Conservation (phyloP, 2,888 invertebrate genomes). For the Tortrix viridana region DNA sequence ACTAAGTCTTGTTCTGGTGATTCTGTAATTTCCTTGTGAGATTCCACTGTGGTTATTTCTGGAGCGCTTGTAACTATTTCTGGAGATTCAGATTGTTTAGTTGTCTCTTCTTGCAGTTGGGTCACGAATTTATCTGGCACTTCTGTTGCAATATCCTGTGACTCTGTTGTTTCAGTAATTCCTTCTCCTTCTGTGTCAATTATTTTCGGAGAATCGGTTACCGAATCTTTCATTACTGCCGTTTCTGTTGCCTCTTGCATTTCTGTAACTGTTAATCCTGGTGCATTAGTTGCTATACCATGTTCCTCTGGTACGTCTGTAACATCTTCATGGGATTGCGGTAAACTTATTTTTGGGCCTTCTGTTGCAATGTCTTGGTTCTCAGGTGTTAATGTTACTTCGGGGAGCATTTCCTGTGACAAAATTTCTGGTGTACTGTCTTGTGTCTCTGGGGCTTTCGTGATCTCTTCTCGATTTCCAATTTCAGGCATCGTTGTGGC, state of each 20-base stretch:
- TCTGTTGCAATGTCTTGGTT: slow-evolving; percentile 14
- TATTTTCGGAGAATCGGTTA: neutral
- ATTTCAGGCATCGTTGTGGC: neutral
- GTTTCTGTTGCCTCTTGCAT: slow-evolving; percentile 6
- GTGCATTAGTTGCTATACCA: slow-evolving; percentile 12
- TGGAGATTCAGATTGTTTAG: slow-evolving; percentile 26
- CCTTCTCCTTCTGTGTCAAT: neutral
- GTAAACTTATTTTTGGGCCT: neutral
- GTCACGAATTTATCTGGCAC: slow-evolving; percentile 31
- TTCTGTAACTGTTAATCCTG: slow-evolving; percentile 11
- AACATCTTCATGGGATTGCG: slow-evolving; percentile 1
- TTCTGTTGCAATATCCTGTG: slow-evolving; percentile 11
- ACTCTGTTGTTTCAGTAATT: neutral
- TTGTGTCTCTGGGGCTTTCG: slow-evolving; percentile 11
- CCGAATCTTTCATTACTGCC: neutral
- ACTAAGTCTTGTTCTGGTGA: slow-evolving; percentile 30
- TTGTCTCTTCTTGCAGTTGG: slow-evolving; percentile 34
- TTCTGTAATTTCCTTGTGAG: slow-evolving; percentile 38
- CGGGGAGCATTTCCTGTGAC: neutral
- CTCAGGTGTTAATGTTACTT: slow-evolving; percentile 32
- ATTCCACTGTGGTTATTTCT: slow-evolving; percentile 26
- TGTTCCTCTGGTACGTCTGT: slow-evolving; percentile 5
- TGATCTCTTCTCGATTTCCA: slow-evolving; percentile 4
- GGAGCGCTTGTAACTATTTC: slow-evolving; percentile 12
- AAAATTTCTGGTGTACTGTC: neutral